A percentile compares a stretch with the other conserved stretches of the same genome.
Evolutionary conservation across 2,888 invertebrate species (phyloP).

Genomic region (Buathra laborator): DNA sequence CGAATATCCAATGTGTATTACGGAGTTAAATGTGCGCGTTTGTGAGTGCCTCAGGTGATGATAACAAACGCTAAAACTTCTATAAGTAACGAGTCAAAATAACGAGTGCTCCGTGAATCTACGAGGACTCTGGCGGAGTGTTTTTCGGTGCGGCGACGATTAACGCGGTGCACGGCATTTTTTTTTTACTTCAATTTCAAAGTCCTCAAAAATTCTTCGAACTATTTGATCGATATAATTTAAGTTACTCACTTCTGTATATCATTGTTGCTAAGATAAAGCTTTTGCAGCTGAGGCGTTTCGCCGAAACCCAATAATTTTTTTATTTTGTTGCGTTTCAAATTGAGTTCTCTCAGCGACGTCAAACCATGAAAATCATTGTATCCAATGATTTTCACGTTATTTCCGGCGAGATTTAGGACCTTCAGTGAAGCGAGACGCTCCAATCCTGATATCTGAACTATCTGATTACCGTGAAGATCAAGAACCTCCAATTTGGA

Average conservation of each 20-base stretch:
- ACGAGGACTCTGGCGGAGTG: neutral
- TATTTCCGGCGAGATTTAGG: slow-evolving; percentile 96
- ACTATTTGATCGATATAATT: neutral
- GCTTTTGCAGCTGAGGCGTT: slow-evolving; percentile 91
- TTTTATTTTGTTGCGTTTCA: slow-evolving; percentile 94
- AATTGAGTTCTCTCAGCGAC: slow-evolving; percentile 94
- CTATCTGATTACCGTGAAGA: slow-evolving; percentile 96
- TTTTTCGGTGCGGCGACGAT: neutral
- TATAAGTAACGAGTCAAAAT: neutral
- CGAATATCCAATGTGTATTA: neutral
- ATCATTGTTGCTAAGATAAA: slow-evolving; percentile 94
- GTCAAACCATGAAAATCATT: slow-evolving; percentile 92
- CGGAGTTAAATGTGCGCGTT: neutral
- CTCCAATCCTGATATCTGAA: slow-evolving; percentile 90
- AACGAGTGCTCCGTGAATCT: slow-evolving; percentile 20
- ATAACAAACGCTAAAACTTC: neutral
- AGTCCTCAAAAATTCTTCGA: neutral
- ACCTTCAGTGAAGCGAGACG: slow-evolving; percentile 93
- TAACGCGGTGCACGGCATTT: neutral
- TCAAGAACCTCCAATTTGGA: slow-evolving; percentile 95
- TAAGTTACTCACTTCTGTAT: slow-evolving; percentile 87
- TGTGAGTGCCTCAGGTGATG: neutral
- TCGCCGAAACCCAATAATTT: slow-evolving; percentile 93
- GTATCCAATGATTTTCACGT: slow-evolving; percentile 91
- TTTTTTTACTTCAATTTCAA: neutral